phyloP scores from a whole-genome alignment of 1,140 invertebrate genomes.

The Phenacoccus solenopsis region DNA sequence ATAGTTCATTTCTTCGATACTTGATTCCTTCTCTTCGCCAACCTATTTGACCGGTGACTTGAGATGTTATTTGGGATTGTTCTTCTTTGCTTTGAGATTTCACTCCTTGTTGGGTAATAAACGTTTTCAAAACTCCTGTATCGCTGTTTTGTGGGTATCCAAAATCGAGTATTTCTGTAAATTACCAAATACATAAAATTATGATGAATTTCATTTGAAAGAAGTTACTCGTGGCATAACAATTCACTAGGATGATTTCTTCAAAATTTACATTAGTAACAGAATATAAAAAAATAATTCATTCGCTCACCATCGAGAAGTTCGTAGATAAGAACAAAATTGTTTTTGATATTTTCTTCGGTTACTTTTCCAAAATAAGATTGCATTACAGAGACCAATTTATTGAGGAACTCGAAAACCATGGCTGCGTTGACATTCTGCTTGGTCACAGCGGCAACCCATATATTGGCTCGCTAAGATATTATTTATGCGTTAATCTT shows the following conservation, averaged over 20 bases:
- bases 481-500: conserved; percentile 20
- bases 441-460: conserved; percentile 97
- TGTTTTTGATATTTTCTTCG: conserved; percentile 99
- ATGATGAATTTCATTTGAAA: background rate
- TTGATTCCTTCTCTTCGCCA: conserved; percentile 99
- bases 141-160: conserved; percentile 99
- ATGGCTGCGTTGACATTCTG: conserved; percentile 99
- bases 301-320: conserved; percentile 75
- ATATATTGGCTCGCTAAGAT: conserved; percentile 81
- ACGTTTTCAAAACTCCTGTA: conserved; percentile 96
- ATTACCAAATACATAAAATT: too few species aligned
- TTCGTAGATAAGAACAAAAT: conserved; percentile 99
- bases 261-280: background rate
- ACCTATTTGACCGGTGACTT: conserved; percentile 99
- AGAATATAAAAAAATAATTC: conserved; percentile 24
- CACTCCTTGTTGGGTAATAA: conserved; percentile 98
- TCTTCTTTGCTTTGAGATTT: conserved; percentile 99
- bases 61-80: conserved; percentile 98
- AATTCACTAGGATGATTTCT: background rate
- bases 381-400: conserved; percentile 99
- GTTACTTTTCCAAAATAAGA: conserved; percentile 99
- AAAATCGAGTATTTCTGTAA: conserved; percentile 95
- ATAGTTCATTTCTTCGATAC: conserved; percentile 95
- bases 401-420: conserved; percentile 99
- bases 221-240: too few species aligned